These are phyloP conservation scores for Labia minor DNA, from an alignment of 2,888 invertebrate genomes.

Conservation along the genomic window DNA sequence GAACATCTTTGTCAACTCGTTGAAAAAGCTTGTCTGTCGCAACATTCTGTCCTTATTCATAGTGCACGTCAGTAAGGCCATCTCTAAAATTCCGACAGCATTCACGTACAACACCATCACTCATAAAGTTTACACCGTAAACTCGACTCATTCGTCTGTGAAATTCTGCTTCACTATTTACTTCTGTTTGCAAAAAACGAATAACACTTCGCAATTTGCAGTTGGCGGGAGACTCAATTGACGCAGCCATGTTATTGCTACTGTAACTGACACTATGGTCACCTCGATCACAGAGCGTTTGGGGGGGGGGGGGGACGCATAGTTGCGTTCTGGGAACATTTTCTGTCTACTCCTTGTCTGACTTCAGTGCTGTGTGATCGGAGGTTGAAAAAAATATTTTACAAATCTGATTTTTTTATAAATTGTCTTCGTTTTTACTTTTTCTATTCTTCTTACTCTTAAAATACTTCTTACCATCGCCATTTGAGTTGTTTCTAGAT, in stretches of 20 bases:
- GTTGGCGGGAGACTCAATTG: neutral
- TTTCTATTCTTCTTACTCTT: too few species aligned
- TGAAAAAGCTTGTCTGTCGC: slow-evolving; percentile 2
- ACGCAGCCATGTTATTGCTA: neutral
- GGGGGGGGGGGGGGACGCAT: too few species aligned
- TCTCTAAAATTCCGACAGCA: neutral
- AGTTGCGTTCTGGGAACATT: too few species aligned
- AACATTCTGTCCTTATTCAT: slow-evolving; percentile 14
- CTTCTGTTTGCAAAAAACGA: slow-evolving; percentile 13
- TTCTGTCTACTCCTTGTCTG: too few species aligned
- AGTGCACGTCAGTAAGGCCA: slow-evolving; percentile 15
- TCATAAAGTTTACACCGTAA: slow-evolving; percentile 15
- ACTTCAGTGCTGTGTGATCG: too few species aligned
- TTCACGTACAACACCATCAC: slow-evolving; percentile 14
- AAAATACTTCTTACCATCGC: too few species aligned
- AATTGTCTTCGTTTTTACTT: too few species aligned
- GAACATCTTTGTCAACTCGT: neutral
- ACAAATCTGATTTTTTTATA: too few species aligned
- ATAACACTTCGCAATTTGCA: slow-evolving; percentile 14
- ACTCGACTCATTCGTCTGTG: slow-evolving; percentile 15
- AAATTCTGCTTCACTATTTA: slow-evolving; percentile 18
- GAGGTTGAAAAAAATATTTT: too few species aligned
- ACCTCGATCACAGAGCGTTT: too few species aligned
- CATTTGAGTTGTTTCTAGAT: too few species aligned
- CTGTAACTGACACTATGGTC: too few species aligned